Base-by-base conservation (phyloP, 2,113 vertebrate genomes). In the Tretioscincus oriximinensis region DNA sequence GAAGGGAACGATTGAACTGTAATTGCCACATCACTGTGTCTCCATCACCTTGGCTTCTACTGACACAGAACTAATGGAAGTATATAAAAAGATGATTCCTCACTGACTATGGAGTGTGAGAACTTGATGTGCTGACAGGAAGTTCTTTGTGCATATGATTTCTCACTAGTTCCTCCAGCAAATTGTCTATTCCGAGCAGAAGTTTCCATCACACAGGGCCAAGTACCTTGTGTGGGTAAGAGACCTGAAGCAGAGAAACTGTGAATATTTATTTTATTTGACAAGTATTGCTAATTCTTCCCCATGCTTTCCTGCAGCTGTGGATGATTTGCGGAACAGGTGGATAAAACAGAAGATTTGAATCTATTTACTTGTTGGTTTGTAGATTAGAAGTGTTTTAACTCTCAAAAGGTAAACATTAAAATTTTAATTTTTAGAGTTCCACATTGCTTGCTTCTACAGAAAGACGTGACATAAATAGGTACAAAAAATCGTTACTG, bases 401-500 rank as follows among this genome's bases (percentile, higher is more conserved):
- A 45, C 74, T 77, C 21, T 73, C 77, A 73, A 26, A 16, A 18
- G 31, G 18, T 16, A 0, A 1, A 66, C 64, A 81, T 4, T 68
- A 45, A 65, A 76, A 20, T 14, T 76, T 3, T 45, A 71, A 81
- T 77, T 85, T 76, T 82, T 80, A 47, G 29, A 20, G 73, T 84
- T 77, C 78, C 18, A 18, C 71, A 11, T 54, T 21, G 54, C 72
- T 78, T 72, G 65, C 35, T 86, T 64, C 80, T 85, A 65, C 16
- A 35, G 45, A 51, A 87, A 82, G 78, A 77, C 83, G 84, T 61
- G 81, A 75, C 82, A 28, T 54, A 79, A 80, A 78, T 22, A 85
- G 75, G 76, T 81, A 85, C 60, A 78, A 87, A 14, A 68, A 90
- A 70, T 83, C 76, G 89, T 47, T 81, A 41, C 76, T 31, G 67